These are phyloP conservation scores for Drosophila infuscata DNA, from an alignment of 2,888 invertebrate species.

Conservation along the genomic window DNA sequence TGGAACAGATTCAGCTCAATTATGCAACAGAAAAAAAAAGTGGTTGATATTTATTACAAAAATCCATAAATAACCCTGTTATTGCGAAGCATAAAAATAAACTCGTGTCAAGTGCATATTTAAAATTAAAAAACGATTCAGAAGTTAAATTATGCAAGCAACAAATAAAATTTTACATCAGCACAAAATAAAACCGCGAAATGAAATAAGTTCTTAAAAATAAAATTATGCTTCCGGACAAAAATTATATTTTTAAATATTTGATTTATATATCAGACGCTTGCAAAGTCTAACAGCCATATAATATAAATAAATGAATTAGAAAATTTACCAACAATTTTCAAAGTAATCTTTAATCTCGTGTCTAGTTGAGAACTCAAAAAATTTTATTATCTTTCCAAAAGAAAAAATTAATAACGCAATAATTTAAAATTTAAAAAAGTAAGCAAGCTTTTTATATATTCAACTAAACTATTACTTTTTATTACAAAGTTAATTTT, in stretches of 20 bases:
- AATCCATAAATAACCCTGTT: not conserved
- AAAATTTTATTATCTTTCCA: not conserved
- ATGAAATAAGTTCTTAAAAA: not conserved
- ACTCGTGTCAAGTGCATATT: not conserved
- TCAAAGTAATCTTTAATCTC: not conserved
- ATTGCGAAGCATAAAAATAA: not conserved
- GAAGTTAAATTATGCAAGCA: not conserved
- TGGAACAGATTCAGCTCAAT: slow-evolving; percentile 25
- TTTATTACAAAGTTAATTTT: not conserved
- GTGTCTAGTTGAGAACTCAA: not conserved
- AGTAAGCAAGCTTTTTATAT: not conserved
- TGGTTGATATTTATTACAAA: not conserved
- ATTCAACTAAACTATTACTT: not conserved
- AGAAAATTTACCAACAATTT: not conserved
- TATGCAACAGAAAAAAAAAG: slow-evolving; percentile 32
- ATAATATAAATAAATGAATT: not conserved
- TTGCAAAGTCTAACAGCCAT: not conserved
- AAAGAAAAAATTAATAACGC: not conserved
- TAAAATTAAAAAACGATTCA: not conserved
- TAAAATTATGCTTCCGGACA: not conserved
- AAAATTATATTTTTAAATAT: not conserved
- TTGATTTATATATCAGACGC: not conserved
- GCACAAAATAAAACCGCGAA: not conserved
- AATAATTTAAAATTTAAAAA: too few species aligned
- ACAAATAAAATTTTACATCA: too few species aligned